These are phyloP conservation scores for Anabacerthia variegaticeps DNA, from an alignment of 2,797 vertebrate genomes.

Conservation along the genomic window DNA sequence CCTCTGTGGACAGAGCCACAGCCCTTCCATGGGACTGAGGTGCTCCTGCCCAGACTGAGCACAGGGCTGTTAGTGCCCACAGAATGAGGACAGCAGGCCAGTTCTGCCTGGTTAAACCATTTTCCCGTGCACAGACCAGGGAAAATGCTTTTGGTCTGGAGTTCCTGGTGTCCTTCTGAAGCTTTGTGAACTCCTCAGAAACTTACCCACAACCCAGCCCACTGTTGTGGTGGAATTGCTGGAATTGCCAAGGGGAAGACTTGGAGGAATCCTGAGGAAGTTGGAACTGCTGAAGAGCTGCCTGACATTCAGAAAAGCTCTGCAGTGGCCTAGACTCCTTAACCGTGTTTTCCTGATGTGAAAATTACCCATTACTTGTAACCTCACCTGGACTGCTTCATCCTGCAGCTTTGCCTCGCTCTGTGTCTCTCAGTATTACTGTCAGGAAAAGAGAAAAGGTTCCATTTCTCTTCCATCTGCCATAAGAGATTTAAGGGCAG, in stretches of 20 bases:
- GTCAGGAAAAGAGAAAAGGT: not conserved
- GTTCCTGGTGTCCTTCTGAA: not conserved
- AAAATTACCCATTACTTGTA: not conserved
- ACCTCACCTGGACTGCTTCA: not conserved
- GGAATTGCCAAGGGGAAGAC: not conserved
- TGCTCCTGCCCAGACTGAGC: not conserved
- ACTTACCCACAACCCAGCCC: not conserved
- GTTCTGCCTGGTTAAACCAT: not conserved
- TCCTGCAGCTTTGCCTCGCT: not conserved
- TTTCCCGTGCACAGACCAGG: not conserved
- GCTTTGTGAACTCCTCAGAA: fast-evolving
- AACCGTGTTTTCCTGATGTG: not conserved
- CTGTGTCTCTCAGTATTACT: not conserved
- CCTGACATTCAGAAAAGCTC: not conserved
- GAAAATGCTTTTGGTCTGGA: not conserved
- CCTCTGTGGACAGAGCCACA: not conserved
- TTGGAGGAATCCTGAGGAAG: not conserved
- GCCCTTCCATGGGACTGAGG: not conserved
- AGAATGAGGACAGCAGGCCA: not conserved
- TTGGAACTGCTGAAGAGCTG: not conserved
- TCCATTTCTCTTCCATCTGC: not conserved
- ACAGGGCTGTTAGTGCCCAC: fast-evolving
- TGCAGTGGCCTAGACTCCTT: not conserved
- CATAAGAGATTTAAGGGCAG: not conserved
- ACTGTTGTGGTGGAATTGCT: not conserved